Base-by-base conservation (phyloP, 2,888 invertebrate species). In the Chirona hameri region DNA sequence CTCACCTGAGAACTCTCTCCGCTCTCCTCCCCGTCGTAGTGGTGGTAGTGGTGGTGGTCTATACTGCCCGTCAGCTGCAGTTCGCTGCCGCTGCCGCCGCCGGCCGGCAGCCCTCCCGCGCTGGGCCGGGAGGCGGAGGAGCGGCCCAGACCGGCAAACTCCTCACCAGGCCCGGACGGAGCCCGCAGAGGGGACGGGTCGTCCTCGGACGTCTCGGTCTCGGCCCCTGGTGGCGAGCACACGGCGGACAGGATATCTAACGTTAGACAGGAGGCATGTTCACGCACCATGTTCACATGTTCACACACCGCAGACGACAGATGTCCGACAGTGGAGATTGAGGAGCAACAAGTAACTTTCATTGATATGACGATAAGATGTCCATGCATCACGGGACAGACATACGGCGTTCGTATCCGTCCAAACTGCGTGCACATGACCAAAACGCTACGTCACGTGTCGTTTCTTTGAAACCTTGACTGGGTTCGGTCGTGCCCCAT, bases 1-100 rank as follows among this genome's bases (percentile, higher is more conserved):
- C 69, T 69, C 27, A 69, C 69, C 69, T 69, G n/a, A 9, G 29
- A 27, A 9, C 15, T 15, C 69, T 69, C 69, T 9, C 60, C 60
- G n/a, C 52, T 52, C 52, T 52, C 52, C 52, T 29, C 69, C 2
- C n/a, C 76, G 10, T 46, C 76, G 46, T 76, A 39, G 76, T 76
- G 46, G 46, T 76, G 76, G 46, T 76, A 46, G 76, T 76, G 76
- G 46, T 76, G 76, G 39, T 46, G 46, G 39, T 76, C 76, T 24
- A 76, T 76, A 10, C 76, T 76, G 46, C 76, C 76, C 4, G 46
- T 18, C 31, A 76, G 24, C 46, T 46, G 76, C 10, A 76, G 5
- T 12, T 12, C 52, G 10, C 46, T 39, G 46, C 76, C 46, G 12
- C 76, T 24, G 76, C 76, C 18, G 39, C 9, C 72, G 39, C 39